Evolutionary conservation across 2,113 vertebrate species (phyloP).

Genomic region (Amblyornis subalaris): DNA sequence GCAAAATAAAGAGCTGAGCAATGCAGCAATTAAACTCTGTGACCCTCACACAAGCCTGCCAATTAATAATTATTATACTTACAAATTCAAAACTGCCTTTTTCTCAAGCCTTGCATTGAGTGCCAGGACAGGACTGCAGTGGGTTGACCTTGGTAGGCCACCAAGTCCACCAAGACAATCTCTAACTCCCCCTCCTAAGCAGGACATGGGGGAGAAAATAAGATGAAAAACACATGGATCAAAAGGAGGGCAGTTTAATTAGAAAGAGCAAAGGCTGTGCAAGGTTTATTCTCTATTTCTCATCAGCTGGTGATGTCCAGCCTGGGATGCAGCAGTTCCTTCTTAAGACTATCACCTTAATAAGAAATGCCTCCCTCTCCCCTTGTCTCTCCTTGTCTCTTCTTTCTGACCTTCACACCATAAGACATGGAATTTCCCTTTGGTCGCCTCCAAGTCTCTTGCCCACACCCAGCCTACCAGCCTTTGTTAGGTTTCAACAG

Average conservation of each 20-base stretch:
- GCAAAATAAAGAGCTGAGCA: not conserved
- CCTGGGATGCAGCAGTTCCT: not conserved
- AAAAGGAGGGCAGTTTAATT: not conserved
- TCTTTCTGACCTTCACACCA: not conserved
- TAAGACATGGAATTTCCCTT: fast-evolving
- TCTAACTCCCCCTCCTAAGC: not conserved
- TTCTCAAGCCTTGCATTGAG: not conserved
- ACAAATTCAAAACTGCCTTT: not conserved
- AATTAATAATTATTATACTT: not conserved
- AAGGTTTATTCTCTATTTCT: not conserved
- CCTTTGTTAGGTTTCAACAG: not conserved
- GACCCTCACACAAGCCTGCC: not conserved
- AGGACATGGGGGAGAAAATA: not conserved
- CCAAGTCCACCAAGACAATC: not conserved
- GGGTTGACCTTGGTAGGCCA: not conserved
- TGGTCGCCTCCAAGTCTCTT: not conserved
- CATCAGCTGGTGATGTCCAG: not conserved
- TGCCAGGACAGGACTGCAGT: not conserved
- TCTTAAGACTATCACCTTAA: not conserved
- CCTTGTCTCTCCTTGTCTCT: not conserved
- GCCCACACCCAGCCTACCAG: too few relatives aligned
- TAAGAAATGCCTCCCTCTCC: fast-evolving
- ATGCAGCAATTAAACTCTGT: not conserved
- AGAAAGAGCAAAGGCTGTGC: not conserved
- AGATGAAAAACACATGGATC: not conserved